Base-by-base conservation (phyloP, 2,113 vertebrate genomes). In the Ameiurus melas region DNA sequence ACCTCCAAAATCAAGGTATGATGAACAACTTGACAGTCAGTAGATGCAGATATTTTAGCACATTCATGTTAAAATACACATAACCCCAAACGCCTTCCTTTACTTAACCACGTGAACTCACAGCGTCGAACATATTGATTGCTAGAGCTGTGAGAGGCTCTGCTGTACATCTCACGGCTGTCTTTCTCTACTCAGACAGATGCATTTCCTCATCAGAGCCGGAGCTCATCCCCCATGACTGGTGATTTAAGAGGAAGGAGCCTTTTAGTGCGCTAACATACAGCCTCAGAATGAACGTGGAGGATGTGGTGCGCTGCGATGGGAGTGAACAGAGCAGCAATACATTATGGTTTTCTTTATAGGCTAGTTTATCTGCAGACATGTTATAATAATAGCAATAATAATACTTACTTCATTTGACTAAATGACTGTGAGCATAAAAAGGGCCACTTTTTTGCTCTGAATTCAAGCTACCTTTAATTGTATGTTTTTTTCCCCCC, bases 191-290 rank as follows among this genome's bases (percentile, higher is more conserved):
- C 77, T n/a, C 57, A 81, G 75, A 16, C 57, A 89, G 78, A 78
- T 71, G 79, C n/a, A 27, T 86, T 86, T 78, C 39, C 19, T 87
- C 39, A 79, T 30, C 39, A 58, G 55, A 87, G 53, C 20, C 64
- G 57, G 20, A 58, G 33, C 39, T 90, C 78, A 53, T 39, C 30
- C 75, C 70, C 39, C 22, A 81, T 25, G 73, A 77, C 33, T 22
- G 71, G 25, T 85, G 88, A 89, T 89, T 90, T 90, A 86, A 75
- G 58, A 43, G 19, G 43, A 78, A 51, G 47, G 27, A 78, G 10
- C 33, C 79, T 58, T 85, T 90, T 77, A 87, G 70, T 71, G 84
- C 51, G 27, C 57, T 25, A 66, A 84, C 19, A 51, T 43, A 64
- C n/a, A 75, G 68, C 70, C 14, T 66, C 43, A 13, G 20, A 36